Evolutionary conservation across 2,888 invertebrate genomes (phyloP).

Genomic region (Lycocerus yunnanus): DNA sequence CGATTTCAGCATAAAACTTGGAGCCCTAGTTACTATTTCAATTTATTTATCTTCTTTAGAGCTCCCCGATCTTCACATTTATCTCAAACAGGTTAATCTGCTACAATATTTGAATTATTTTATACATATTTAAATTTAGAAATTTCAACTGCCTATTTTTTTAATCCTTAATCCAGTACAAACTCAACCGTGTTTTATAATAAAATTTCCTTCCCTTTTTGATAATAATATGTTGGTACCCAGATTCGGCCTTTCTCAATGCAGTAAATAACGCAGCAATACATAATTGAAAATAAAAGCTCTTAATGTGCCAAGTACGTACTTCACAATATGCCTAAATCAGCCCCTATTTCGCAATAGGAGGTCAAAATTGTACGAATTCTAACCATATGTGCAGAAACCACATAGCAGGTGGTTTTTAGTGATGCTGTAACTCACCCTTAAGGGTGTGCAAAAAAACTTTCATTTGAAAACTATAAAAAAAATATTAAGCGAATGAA

Average conservation of each 20-base stretch:
- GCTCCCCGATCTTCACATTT: too few species aligned
- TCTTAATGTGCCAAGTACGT: conserved; percentile 36
- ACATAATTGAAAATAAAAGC: background rate
- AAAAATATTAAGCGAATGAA: background rate
- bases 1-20: too few species aligned
- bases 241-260: background rate
- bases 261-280: background rate
- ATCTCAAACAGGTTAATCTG: too few species aligned
- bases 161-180: too few species aligned
- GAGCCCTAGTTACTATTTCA: too few species aligned
- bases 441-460: conserved; percentile 1
- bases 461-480: background rate
- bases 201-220: too few species aligned
- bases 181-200: too few species aligned
- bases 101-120: too few species aligned
- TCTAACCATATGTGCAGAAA: conserved; percentile 43
- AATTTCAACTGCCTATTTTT: too few species aligned
- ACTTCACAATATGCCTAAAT: conserved; percentile 50
- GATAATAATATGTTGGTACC: too few species aligned
- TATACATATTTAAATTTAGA: too few species aligned
- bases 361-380: conserved; percentile 41
- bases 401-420: conserved; percentile 39
- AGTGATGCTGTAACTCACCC: conserved; percentile 9
- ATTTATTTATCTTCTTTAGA: too few species aligned
- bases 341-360: conserved; percentile 36